Conservation (phyloP, 2,113 vertebrate genomes). For the Bubalus kerabau region DNA sequence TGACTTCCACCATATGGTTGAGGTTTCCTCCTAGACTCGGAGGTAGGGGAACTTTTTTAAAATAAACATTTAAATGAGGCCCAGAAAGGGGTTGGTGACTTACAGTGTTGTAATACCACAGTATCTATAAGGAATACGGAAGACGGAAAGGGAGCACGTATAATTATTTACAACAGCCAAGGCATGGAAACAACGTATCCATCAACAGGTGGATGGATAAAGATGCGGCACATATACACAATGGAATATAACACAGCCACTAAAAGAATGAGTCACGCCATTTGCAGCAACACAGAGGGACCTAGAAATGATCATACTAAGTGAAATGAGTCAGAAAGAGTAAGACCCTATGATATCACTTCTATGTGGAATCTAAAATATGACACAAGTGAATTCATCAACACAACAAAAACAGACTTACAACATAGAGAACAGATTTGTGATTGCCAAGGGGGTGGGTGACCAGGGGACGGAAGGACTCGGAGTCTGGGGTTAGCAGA, state of each 20-base stretch:
- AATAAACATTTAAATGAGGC: neutral
- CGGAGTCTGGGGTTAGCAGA: neutral
- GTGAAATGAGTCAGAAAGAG: neutral
- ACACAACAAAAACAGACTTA: neutral
- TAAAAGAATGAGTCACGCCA: neutral
- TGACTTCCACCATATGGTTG: neutral
- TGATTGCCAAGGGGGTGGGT: neutral
- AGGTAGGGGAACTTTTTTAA: neutral
- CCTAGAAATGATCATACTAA: neutral
- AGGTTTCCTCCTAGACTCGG: neutral
- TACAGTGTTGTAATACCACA: neutral
- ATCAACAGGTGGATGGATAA: neutral
- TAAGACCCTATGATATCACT: neutral
- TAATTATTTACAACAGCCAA: neutral
- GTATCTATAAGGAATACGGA: accelerated
- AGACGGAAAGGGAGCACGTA: neutral
- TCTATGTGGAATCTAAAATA: neutral
- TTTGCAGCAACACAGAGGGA: neutral
- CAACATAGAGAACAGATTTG: neutral
- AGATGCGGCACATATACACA: neutral
- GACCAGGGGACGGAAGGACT: neutral
- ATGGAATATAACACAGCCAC: neutral
- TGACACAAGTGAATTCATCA: neutral
- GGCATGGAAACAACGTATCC: neutral
- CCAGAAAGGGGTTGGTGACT: neutral